phyloP scores from a whole-genome alignment of 35 echinoderm and acorn worm species.

The Ptychodera flava region DNA sequence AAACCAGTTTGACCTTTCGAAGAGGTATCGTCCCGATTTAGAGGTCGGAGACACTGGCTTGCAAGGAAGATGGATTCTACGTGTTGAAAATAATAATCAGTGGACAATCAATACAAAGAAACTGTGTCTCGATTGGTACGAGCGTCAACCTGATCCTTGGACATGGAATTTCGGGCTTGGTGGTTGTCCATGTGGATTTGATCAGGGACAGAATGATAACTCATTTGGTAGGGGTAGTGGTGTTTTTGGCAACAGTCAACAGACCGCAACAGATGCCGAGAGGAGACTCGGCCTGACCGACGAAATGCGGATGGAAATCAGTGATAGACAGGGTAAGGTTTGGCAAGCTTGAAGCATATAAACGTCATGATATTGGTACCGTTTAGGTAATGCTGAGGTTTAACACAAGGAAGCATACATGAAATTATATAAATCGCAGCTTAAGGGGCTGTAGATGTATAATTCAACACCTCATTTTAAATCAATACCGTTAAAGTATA shows the following conservation, averaged over 20 bases:
- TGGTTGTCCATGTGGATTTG: conserved; percentile 73
- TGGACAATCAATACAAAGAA: conserved; percentile 54
- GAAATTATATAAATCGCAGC: no score
- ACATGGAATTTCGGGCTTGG: conserved; percentile 58
- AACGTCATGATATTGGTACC: no score
- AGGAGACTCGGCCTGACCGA: background rate
- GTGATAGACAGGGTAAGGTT: no score
- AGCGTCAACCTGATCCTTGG: conserved; percentile 51
- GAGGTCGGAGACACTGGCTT: conserved; percentile 60
- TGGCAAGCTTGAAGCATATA: no score
- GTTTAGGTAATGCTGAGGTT: no score
- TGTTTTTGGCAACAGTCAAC: background rate
- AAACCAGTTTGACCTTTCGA: no score
- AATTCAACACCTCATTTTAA: no score
- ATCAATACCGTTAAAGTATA: no score
- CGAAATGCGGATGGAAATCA: background rate
- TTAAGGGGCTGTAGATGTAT: no score
- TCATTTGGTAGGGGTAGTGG: conserved; percentile 20
- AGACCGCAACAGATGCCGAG: background rate
- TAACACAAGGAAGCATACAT: no score
- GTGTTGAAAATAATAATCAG: conserved; percentile 61
- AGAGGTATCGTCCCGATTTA: background rate
- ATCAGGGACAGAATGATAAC: conserved; percentile 52
- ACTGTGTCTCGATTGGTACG: conserved; percentile 70
- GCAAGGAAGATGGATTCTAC: conserved; percentile 73